Evolutionary conservation across 2,113 vertebrate species (phyloP), one percentile per base, ranked within the genome.

Genomic region (Notothenia coriiceps): DNA sequence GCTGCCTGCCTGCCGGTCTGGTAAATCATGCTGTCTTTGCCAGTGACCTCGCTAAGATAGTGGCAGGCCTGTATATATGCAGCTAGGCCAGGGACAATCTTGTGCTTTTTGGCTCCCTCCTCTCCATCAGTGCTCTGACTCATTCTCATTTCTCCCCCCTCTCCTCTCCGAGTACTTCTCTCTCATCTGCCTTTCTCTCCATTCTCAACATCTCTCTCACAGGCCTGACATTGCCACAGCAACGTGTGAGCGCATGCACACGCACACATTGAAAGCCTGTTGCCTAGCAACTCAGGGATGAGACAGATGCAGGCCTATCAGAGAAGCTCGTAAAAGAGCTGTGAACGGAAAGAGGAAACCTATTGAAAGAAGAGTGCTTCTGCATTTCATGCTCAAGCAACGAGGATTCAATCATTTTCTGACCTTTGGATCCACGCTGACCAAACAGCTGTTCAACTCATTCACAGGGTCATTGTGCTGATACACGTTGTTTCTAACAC

Each of bases 201-300:
- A 70, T 89, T 88, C 90, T 86, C 79, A 88, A 85, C 83, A 83
- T 89, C 83, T 92, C 84, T 85, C 89, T 81, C 82, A 75, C 82
- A 88, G 72, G 85, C 70, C 86, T 89, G 89, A 90, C 88, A 89
- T 85, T 85, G 88, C 86, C 89, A 91, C 91, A 88, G 90, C 71
- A 92, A 92, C 81, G 73, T 87, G 89, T 79, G 77, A 89, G 81
- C 46, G 17, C 73, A 79, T 72, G 75, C 60, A 83, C 75, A 87
- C 44, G 56, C 87, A 92, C 80, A 87, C 84, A 90, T 56, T 65
- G 84, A 89, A 89, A 90, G 89, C 88, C 88, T 95, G 95, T 96
- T 96, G 92, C 95, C 89, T 95, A 94, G 95, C 92, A 94, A 96
- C 94, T 87, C 83, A 86, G 84, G 91, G 92, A 94, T 92, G 91